Conservation (phyloP, 2,113 vertebrate genomes). For the Perccottus glenii region DNA sequence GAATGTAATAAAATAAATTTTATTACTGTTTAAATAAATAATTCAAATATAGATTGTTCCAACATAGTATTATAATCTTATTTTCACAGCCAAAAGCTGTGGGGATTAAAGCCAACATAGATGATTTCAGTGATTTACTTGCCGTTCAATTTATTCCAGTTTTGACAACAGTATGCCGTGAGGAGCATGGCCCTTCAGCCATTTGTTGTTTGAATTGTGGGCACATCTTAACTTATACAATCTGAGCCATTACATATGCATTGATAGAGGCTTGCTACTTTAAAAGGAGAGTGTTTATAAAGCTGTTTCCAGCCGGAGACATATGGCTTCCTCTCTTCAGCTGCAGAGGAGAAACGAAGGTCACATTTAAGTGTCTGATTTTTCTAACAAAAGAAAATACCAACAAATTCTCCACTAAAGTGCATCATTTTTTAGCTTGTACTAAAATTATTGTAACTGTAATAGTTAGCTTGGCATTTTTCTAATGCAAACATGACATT, state of each 20-base stretch:
- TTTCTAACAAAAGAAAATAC: slow-evolving; percentile 20
- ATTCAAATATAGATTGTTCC: neutral
- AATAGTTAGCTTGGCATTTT: neutral
- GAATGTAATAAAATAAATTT: neutral
- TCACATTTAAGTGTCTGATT: slow-evolving; percentile 40
- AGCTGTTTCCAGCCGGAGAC: slow-evolving; percentile 38
- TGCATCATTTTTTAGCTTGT: slow-evolving; percentile 9
- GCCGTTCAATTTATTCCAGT: slow-evolving; percentile 12
- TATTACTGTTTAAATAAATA: neutral
- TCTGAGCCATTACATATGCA: slow-evolving; percentile 20
- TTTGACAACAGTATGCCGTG: slow-evolving; percentile 7
- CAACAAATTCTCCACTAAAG: slow-evolving; percentile 12
- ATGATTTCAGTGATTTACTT: slow-evolving; percentile 6
- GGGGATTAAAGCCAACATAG: slow-evolving; percentile 1
- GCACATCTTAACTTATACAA: slow-evolving; percentile 16
- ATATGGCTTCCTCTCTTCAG: slow-evolving; percentile 52
- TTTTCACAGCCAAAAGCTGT: neutral
- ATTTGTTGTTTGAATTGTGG: slow-evolving; percentile 27
- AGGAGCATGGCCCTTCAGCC: neutral
- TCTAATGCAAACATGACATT: neutral
- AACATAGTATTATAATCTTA: neutral
- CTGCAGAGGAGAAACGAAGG: slow-evolving; percentile 55
- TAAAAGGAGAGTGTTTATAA: slow-evolving; percentile 37
- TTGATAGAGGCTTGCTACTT: slow-evolving; percentile 1
- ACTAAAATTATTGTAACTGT: too few species aligned